phyloP scores from a whole-genome alignment of 2,113 vertebrate species.

The Sinocyclocheilus grahami region DNA sequence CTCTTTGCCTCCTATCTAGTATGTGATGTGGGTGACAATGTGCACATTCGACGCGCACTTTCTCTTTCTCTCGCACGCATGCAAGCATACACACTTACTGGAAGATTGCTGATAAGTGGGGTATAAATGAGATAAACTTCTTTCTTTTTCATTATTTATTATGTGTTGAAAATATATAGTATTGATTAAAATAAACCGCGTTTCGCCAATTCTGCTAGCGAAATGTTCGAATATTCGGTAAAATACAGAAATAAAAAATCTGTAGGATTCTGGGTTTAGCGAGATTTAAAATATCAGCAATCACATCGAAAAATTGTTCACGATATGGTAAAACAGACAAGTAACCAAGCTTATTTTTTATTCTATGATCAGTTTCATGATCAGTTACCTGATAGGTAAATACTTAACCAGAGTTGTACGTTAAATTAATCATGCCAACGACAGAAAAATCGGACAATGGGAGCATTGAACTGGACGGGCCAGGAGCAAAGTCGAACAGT shows the following conservation, averaged over 20 bases:
- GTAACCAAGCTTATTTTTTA: neutral
- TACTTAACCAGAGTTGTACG: slow-evolving; percentile 70
- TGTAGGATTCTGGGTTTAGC: neutral
- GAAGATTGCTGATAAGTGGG: neutral
- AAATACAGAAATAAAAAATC: neutral
- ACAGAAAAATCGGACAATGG: slow-evolving; percentile 68
- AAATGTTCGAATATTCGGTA: neutral
- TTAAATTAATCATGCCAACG: slow-evolving; percentile 73
- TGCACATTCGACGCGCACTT: slow-evolving; percentile 56
- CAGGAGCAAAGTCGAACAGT: slow-evolving; percentile 68
- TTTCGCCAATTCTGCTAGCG: neutral
- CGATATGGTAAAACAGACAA: neutral
- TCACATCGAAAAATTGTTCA: neutral
- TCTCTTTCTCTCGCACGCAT: neutral
- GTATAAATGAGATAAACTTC: slow-evolving; percentile 18
- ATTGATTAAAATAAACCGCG: neutral
- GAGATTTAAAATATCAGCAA: neutral
- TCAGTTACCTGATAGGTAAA: slow-evolving; percentile 69
- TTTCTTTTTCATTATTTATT: neutral
- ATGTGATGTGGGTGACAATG: slow-evolving; percentile 99
- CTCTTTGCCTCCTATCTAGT: slow-evolving; percentile 84
- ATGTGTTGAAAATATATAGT: neutral
- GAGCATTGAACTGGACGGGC: slow-evolving; percentile 70
- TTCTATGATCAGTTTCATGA: neutral
- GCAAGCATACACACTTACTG: neutral